These are phyloP conservation scores for Pollenia amentaria DNA, from an alignment of 2,888 invertebrate genomes.

Conservation along the genomic window DNA sequence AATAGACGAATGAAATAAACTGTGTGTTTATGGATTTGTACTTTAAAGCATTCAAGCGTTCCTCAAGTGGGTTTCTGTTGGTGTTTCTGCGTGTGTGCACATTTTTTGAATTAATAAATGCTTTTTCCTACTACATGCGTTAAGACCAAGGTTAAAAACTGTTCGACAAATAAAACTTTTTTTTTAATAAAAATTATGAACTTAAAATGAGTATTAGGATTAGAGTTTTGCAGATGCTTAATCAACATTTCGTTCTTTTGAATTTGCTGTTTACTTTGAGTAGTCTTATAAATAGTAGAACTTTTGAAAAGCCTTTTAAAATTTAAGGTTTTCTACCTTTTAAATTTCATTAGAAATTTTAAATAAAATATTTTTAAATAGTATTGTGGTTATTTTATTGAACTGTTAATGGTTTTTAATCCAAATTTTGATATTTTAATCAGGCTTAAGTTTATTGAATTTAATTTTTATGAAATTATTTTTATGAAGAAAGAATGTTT, in stretches of 20 bases:
- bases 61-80: not conserved
- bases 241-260: not conserved
- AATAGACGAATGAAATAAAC: conserved; percentile 26
- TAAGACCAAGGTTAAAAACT: conserved; percentile 21
- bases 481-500: no score
- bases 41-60: not conserved
- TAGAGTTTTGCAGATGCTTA: not conserved
- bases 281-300: no score
- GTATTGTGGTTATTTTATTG: no score
- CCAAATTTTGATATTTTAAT: no score
- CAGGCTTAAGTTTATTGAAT: no score
- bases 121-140: not conserved
- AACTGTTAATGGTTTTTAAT: no score
- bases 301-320: no score
- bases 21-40: not conserved
- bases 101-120: conserved; percentile 33
- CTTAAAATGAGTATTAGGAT: not conserved
- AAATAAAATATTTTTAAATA: no score
- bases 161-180: conserved; percentile 2
- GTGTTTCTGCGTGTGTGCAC: not conserved
- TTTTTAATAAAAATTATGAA: conserved; percentile 2
- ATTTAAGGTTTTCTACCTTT: no score
- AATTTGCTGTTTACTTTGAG: no score
- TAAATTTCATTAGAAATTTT: no score
- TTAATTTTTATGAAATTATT: no score